A percentile compares a stretch with the other conserved stretches of the same genome.
These are phyloP conservation scores for Dasypus novemcinctus DNA, from an alignment of 2,113 vertebrate genomes.

Conservation along the genomic window DNA sequence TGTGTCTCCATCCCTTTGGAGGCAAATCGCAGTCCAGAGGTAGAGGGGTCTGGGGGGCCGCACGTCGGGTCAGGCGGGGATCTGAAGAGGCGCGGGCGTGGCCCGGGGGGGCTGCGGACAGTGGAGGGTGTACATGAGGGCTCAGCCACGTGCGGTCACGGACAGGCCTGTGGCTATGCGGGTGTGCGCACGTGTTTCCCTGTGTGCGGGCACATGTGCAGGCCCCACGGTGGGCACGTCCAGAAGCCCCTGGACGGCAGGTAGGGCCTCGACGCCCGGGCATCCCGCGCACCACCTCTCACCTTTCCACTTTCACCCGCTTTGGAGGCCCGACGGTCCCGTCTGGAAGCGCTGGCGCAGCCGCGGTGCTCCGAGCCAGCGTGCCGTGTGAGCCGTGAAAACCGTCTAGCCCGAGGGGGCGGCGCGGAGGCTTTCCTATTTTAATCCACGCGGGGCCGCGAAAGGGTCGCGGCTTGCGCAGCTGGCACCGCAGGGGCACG, in stretches of 20 bases:
- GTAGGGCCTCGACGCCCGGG: background rate
- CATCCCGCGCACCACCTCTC: background rate
- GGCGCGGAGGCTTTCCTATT: background rate
- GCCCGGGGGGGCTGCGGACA: background rate
- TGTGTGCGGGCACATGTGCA: accelerated
- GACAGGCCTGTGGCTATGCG: too few relatives aligned
- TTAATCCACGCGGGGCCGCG: background rate
- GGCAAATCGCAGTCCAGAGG: background rate
- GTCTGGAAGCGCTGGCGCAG: background rate
- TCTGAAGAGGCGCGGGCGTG: accelerated
- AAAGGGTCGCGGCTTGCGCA: background rate
- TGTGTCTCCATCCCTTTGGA: background rate
- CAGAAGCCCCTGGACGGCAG: background rate
- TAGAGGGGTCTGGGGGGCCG: background rate
- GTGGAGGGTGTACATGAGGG: too few relatives aligned
- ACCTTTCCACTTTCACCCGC: background rate
- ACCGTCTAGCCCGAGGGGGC: background rate
- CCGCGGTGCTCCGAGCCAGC: background rate
- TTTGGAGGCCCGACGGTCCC: background rate
- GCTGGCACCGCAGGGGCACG: background rate
- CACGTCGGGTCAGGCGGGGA: background rate
- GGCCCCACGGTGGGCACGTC: background rate
- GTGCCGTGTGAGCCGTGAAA: background rate
- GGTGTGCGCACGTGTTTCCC: background rate
- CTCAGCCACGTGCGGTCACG: too few relatives aligned